Base-by-base conservation (phyloP, 2,113 vertebrate species). In the Cricetomys ansorgei region DNA sequence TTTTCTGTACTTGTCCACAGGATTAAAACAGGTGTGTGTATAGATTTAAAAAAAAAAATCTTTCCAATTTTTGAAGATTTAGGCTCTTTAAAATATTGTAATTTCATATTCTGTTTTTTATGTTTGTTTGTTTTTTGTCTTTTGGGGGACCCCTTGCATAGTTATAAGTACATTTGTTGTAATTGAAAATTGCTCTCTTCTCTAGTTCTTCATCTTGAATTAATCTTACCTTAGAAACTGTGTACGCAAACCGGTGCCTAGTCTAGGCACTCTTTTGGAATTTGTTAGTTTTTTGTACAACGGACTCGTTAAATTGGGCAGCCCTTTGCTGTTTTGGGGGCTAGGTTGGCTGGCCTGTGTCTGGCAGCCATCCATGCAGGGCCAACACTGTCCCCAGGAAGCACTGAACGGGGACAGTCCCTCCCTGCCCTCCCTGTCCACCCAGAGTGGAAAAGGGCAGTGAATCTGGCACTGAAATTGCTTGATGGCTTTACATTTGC, bases 71-170 rank as follows among this genome's bases (percentile, higher is more conserved):
- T 73, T 73, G 77, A 55, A 73, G 62, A 86, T 43, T 79, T 70
- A 15, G 19, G 50, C 15, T 50, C 86, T 96, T 72, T 89, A 45
- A 57, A 91, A 45, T 40, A 50, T 45, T 19, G 29, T 64, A 37
- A 43, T 75, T 95, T 50, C 21, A 50, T 21, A 23, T 57, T 43
- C 8, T 89, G n/a, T 73, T 90, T 80, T 79, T 4, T 65, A 31
- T 31, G 19, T 45, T 90, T 96, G 69, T 9, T n/a, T n/a, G 11
- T 67, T 43, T 89, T 97, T 70, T 15, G 29, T 92, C 62, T 37
- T 76, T 45, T 67, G 5, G 45, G 37, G 37, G 29, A 84, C 55
- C 65, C 27, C 40, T 72, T 76, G n/a, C 59, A 27, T 27, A 16
- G 55, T 84, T 45, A 23, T 1, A 92, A 67, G 40, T 55, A 62